Conservation (phyloP, 2,113 vertebrate species). For the Antidorcas marsupialis region DNA sequence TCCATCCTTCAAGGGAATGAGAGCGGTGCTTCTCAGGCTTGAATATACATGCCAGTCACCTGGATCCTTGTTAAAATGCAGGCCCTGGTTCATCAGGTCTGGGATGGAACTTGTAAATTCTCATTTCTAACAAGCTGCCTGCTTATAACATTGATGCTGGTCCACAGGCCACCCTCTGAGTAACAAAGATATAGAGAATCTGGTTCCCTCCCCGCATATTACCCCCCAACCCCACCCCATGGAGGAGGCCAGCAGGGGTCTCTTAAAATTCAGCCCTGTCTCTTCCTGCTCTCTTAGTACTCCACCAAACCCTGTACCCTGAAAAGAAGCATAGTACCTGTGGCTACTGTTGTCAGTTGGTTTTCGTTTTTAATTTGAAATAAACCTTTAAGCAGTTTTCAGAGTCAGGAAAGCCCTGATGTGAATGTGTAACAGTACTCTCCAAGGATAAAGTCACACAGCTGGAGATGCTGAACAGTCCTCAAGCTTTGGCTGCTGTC, state of each 20-base stretch:
- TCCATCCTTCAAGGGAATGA: neutral
- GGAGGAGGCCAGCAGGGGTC: neutral
- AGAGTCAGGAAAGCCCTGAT: slow-evolving; percentile 73
- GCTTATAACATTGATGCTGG: rapidly evolving
- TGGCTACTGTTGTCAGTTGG: slow-evolving; percentile 21
- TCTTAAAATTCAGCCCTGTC: neutral
- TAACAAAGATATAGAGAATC: neutral
- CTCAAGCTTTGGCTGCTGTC: neutral
- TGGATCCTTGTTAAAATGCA: neutral
- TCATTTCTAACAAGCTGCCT: neutral
- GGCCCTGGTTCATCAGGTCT: neutral
- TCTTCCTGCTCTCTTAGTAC: neutral
- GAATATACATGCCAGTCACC: no score
- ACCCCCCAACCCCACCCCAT: neutral
- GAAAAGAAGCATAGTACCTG: slow-evolving; percentile 56
- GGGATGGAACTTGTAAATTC: neutral
- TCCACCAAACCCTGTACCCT: neutral
- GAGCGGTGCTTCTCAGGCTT: neutral
- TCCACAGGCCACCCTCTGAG: neutral
- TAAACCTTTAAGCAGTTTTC: slow-evolving; percentile 79
- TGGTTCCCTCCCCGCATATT: no score
- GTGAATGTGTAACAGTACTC: slow-evolving; percentile 69
- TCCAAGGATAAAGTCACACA: slow-evolving; percentile 77
- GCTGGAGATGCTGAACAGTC: slow-evolving; percentile 65
- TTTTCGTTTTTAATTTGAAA: slow-evolving; percentile 79